Evolutionary conservation across 2,888 invertebrate genomes (phyloP), one percentile per base, ranked within the genome.

Genomic region (Coelogynopora nodosa): DNA sequence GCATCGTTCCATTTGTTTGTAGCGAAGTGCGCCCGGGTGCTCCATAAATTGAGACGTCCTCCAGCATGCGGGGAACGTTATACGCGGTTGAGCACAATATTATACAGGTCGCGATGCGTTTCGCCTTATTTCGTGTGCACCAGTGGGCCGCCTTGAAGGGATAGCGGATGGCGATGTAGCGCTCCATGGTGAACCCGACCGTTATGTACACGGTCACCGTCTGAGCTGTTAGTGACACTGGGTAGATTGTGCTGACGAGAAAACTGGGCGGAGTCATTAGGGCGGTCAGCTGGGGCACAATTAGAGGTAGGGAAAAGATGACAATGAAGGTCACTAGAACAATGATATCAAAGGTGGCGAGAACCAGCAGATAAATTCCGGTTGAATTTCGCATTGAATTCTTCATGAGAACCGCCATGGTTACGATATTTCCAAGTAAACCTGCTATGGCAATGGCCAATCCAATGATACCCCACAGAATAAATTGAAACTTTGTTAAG

Each of bases 301-400:
- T 85, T 0, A 90, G 89, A 0, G 91, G 91, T 26, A 91, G 87
- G 10, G 90, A 90, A 86, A 91, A 89, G 88, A 90, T 90, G 30
- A 91, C 87, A 13, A 90, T 88, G 88, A 92, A 90, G 0, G 91
- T 90, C 89, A 96, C 93, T 90, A 97, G 95, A 89, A 98, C 94
- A 88, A 95, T 94, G 13, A 96, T 96, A 93, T 98, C 98, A 92
- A 96, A 97, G 89, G 96, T 94, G 29, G 98, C 97, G 89, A 98
- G 93, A 0, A 97, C 97, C 89, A 96, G 95, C 88, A 98, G 94
- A 90, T 97, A 94, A 92, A 96, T 96, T 93, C 97, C 97, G 91
- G 97, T 96, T 90, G 97, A 97, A 87, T 96, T 96, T 90, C 96
- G 94, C 97, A 98, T 97, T 29, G 97, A 96, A 86, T 96, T 94